Base-by-base conservation (phyloP, 2,113 vertebrate genomes). In the Charadrius vociferus region DNA sequence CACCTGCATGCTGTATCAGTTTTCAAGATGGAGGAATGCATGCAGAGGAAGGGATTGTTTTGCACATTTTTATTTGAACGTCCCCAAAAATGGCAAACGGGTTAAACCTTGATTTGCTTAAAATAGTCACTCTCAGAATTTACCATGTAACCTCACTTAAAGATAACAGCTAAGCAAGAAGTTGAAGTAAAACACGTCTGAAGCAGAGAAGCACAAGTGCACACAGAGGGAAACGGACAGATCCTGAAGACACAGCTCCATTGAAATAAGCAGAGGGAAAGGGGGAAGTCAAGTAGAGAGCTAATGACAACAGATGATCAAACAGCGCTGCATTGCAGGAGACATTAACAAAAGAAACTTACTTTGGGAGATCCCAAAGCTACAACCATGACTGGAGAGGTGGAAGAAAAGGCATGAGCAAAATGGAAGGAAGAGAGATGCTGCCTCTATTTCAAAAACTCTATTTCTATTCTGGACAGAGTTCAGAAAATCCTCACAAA, bases 1-100 rank as follows among this genome's bases (percentile, higher is more conserved):
- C 29, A 45, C 29, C 59, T 52, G 39, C 0, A 4, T 17, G 34
- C 34, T n/a, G 3, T 29, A 30, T 14, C 63, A 49, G n/a, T 68
- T 70, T 53, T 49, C 63, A n/a, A 21, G 29, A 41, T 14, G 9
- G 26, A 89, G 18, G 24, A 73, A 58, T 1, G 0, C 24, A 24
- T 5, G 36, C 41, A 56, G 18, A 63, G 41, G 14, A 67, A 32
- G 53, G 30, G 29, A 41, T 18, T 29, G 53, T 10, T 87, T 50
- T 49, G 62, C 39, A 43, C 24, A 6, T 50, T 66, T 56, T 50
- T 43, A 32, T 36, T 36, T 50, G 21, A 58, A 26, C 14, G 34
- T 23, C 29, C 32, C 21, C 1, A 10, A 41, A 49, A 62, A 19
- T 1, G 9, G 24, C 29, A 36, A 56, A 36, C 4, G 10, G 1